Evolutionary conservation across 2,113 vertebrate genomes (phyloP).

Genomic region (Microtus richardsoni): DNA sequence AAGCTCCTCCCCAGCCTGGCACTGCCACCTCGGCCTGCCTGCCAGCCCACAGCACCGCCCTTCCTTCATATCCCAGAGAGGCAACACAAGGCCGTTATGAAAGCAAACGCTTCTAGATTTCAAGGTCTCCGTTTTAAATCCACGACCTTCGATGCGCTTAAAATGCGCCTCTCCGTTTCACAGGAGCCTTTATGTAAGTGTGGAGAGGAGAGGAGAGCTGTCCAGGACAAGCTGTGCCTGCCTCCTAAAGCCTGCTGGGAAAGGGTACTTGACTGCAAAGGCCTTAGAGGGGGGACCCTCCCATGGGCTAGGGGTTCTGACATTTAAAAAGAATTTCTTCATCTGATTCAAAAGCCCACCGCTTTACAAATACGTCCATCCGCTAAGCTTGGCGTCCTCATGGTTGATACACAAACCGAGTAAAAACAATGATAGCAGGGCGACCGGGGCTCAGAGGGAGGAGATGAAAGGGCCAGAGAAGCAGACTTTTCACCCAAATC

Average conservation of each 20-base stretch:
- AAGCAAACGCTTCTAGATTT: constrained; percentile 54
- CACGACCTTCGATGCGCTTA: constrained; percentile 28
- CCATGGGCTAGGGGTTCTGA: background rate
- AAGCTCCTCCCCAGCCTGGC: background rate
- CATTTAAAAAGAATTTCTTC: background rate
- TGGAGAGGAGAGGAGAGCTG: background rate
- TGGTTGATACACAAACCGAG: too few species aligned
- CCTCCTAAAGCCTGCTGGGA: background rate
- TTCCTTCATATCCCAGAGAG: background rate
- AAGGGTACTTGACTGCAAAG: background rate
- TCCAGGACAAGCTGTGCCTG: background rate
- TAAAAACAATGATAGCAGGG: background rate
- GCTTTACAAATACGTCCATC: background rate
- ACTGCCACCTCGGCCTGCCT: background rate
- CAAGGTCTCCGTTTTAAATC: constrained; percentile 57
- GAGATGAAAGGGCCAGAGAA: background rate
- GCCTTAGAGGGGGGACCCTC: background rate
- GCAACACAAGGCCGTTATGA: background rate
- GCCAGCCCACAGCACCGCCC: background rate
- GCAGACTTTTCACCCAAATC: background rate
- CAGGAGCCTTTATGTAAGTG: background rate
- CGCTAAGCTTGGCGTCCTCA: background rate
- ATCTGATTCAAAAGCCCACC: background rate
- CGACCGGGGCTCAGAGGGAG: background rate
- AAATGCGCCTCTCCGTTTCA: background rate